Percentiles rank a stretch among this genome's conserved stretches.
Conservation (phyloP, 1,140 invertebrate species). For the Drosophila asahinai region DNA sequence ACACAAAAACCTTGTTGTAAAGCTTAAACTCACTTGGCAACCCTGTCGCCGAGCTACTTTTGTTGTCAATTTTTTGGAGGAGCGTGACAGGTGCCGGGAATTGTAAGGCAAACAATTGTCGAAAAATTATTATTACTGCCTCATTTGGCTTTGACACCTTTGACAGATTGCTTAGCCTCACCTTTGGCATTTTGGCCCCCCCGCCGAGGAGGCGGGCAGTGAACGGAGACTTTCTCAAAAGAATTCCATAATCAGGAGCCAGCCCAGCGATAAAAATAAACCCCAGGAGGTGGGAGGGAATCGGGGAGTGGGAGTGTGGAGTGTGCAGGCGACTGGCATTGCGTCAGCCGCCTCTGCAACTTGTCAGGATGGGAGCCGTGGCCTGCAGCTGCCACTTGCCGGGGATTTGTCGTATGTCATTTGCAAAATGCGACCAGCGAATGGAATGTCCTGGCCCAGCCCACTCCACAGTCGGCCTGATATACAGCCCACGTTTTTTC, state of each 20-base stretch:
- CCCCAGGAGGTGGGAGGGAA: not conserved
- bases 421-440: slow-evolving; percentile 49
- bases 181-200: slow-evolving; percentile 5
- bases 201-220: not conserved
- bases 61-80: slow-evolving; percentile 43
- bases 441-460: slow-evolving; percentile 23
- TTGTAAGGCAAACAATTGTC: slow-evolving; percentile 42
- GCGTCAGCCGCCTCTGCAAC: slow-evolving; percentile 39
- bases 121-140: slow-evolving; percentile 43
- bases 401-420: slow-evolving; percentile 67
- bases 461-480: not conserved
- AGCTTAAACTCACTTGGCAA: not conserved
- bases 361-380: slow-evolving; percentile 2
- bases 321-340: slow-evolving; percentile 13
- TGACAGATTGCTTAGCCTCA: slow-evolving; percentile 62
- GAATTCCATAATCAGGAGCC: slow-evolving; percentile 60
- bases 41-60: slow-evolving; percentile 3
- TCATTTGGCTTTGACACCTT: slow-evolving; percentile 63
- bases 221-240: slow-evolving; percentile 17
- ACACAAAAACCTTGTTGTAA: not conserved
- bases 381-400: slow-evolving; percentile 42
- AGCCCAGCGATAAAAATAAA: slow-evolving; percentile 53
- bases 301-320: not conserved
- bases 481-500: not conserved
- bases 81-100: slow-evolving; percentile 52